phyloP scores from a whole-genome alignment of 1,140 invertebrate genomes.

The Drosophila bipectinata region DNA sequence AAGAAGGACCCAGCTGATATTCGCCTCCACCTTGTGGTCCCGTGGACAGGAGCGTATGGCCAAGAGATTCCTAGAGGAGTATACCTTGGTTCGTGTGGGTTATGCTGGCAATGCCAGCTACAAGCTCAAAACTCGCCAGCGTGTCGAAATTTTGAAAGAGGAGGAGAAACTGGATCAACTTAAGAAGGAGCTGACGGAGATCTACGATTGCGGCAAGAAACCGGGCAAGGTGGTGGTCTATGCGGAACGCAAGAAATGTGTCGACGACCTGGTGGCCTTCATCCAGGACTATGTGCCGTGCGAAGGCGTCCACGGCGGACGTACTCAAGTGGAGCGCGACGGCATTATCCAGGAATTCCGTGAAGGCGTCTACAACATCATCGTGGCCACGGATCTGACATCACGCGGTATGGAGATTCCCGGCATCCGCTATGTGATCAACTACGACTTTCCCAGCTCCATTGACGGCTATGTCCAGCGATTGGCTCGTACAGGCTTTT shows the following conservation, averaged over 20 bases:
- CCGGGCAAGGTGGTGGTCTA: conserved; percentile 30
- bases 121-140: not conserved
- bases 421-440: conserved; percentile 93
- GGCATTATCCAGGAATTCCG: conserved; percentile 93
- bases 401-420: conserved; percentile 86
- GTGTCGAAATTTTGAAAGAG: not conserved
- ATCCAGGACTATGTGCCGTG: conserved; percentile 86
- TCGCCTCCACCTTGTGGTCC: conserved; percentile 99
- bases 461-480: conserved; percentile 99
- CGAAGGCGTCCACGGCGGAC: conserved; percentile 95
- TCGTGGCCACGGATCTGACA: conserved; percentile 93
- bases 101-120: not conserved
- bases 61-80: conserved; percentile 9
- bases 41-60: conserved; percentile 90
- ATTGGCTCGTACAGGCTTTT: conserved; percentile 96
- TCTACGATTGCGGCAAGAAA: conserved; percentile 5
- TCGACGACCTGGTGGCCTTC: conserved; percentile 4
- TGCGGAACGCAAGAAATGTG: not conserved
- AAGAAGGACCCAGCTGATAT: conserved; percentile 95
- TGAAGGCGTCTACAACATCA: conserved; percentile 91
- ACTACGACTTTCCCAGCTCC: conserved; percentile 94
- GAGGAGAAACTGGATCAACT: not conserved
- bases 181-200: conserved; percentile 4
- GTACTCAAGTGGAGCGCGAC: conserved; percentile 96
- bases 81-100: conserved; percentile 1